These are phyloP conservation scores for Eunapius fragilis DNA, from an alignment of 37 sponge, comb jelly and placozoan genomes.

Conservation along the genomic window DNA sequence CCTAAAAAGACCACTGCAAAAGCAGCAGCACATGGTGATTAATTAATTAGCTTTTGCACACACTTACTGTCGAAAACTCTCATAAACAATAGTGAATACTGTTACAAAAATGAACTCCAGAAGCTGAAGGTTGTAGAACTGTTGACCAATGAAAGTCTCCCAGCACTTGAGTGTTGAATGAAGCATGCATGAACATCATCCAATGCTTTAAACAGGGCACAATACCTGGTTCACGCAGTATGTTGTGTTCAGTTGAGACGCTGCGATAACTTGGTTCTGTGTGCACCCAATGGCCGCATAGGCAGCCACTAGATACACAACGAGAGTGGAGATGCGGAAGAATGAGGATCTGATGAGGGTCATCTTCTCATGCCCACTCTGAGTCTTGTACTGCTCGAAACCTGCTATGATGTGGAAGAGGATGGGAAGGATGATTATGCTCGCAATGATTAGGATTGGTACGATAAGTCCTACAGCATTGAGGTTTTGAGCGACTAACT, in stretches of 20 bases:
- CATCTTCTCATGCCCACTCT: not conserved
- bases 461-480: not conserved
- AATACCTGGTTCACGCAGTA: not conserved
- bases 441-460: not conserved
- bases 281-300: not conserved
- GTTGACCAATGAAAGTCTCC: slow-evolving; percentile 92
- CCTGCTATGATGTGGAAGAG: not conserved
- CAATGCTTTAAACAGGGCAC: not conserved
- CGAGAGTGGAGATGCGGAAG: not conserved
- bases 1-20: not conserved
- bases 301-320: not conserved
- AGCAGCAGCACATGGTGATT: no score
- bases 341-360: not conserved
- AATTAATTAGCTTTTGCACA: no score
- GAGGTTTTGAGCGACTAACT: not conserved
- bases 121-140: slow-evolving; percentile 80
- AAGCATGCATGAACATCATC: no score
- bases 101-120: slow-evolving; percentile 60
- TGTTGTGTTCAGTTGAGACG: not conserved
- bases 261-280: not conserved
- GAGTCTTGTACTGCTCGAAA: not conserved
- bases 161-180: no score
- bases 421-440: not conserved
- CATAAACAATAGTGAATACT: slow-evolving; percentile 54
- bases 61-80: slow-evolving; percentile 64